Evolutionary conservation across 2,797 vertebrate species (phyloP), one percentile per base, ranked within the genome.

Genomic region (Leptatherina wallacei): DNA sequence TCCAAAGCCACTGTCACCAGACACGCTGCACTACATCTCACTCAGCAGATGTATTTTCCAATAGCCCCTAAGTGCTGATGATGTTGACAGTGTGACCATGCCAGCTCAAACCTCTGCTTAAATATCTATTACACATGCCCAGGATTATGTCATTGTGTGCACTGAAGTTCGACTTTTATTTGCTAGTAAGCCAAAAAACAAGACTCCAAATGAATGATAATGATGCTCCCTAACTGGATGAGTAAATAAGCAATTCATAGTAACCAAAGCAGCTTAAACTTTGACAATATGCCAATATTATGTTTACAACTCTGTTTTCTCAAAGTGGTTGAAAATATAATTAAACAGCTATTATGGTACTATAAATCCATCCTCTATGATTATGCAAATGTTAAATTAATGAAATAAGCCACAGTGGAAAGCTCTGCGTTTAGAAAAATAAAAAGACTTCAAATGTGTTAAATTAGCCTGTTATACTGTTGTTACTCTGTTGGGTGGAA

Each of bases 1-100:
- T 91, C 89, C 85, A 78, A 64, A 83, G 76, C 71, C 65, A 65
- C 83, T 70, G 83, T 70, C 77, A 78, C 78, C 54, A 54, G 54
- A 60, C 63, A 30, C 51, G 3, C 73, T 70, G 84, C 78, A 63
- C 65, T 78, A 75, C 71, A 55, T 73, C 74, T 88, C 73, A 80
- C 75, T 82, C 81, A 72, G 61, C 75, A 83, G 66, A 44, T 13
- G 2, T 29, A 71, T 80, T 88, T 85, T 89, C 80, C 84, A 77
- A 33, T 58, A 47, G 67, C 47, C 57, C 27, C 73, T 51, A 57
- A 80, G 49, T 27, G 71, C 51, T 9, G 59, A 55, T 35, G 75
- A 83, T 83, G 82, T 85, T 77, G 77, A 85, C 78, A 70, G 71
- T 61, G 3, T 11, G 69, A 44, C 61, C 22, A 52, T 51, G 74